phyloP scores from a whole-genome alignment of 64 coral and sea anemone genomes.

The Acropora tenuis region DNA sequence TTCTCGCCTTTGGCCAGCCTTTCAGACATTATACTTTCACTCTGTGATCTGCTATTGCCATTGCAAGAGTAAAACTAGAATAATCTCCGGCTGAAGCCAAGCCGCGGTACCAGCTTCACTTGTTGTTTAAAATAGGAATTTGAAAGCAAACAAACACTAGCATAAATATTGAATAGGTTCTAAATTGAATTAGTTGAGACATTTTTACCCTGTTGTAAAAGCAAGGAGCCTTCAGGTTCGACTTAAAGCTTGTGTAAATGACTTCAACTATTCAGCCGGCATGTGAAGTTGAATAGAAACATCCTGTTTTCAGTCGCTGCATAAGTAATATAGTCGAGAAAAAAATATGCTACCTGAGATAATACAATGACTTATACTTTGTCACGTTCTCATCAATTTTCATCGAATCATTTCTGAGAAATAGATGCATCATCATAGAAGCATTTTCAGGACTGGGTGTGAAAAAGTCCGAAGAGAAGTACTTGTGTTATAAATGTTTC shows the following conservation, averaged over 20 bases:
- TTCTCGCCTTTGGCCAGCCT: background rate
- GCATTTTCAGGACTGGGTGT: too few relatives aligned
- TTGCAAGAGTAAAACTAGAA: background rate
- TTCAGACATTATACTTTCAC: background rate
- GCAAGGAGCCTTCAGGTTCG: too few relatives aligned
- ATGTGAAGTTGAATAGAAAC: too few relatives aligned
- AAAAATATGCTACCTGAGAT: background rate
- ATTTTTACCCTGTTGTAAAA: too few relatives aligned
- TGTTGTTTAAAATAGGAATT: background rate
- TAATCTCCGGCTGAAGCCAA: background rate
- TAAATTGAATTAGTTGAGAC: too few relatives aligned
- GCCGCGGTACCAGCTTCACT: background rate
- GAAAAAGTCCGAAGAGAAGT: too few relatives aligned
- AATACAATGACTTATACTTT: background rate
- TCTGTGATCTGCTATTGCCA: background rate
- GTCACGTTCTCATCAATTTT: background rate
- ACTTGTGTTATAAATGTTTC: background rate
- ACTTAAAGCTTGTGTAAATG: too few relatives aligned
- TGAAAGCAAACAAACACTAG: too few relatives aligned
- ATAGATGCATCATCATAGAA: too few relatives aligned
- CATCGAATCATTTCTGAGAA: background rate
- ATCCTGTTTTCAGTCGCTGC: background rate
- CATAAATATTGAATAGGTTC: too few relatives aligned
- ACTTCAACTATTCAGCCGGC: too few relatives aligned
- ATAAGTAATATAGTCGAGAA: background rate